Evolutionary conservation across 2,113 vertebrate genomes (phyloP).

Genomic region (Melanotaenia duboulayi): DNA sequence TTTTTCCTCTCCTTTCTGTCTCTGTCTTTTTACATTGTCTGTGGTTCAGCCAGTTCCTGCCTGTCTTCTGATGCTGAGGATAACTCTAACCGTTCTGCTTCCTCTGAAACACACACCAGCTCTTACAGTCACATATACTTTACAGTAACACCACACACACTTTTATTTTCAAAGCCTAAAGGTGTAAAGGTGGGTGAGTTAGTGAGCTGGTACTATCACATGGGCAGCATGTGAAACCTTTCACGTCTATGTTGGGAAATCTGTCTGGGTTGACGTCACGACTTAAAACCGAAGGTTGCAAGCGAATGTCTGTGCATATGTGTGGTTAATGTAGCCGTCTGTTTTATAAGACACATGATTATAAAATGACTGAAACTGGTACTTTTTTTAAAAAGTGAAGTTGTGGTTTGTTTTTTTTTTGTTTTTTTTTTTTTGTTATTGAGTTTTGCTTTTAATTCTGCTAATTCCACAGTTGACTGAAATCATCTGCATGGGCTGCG

Average conservation of each 20-base stretch:
- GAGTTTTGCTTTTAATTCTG: neutral
- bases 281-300: constrained; percentile 23
- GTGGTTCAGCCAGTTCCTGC: constrained; percentile 51
- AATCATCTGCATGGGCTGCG: neutral
- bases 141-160: neutral
- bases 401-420: neutral
- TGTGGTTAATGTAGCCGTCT: constrained; percentile 4
- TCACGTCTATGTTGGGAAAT: neutral
- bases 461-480: neutral
- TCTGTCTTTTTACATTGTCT: constrained; percentile 9
- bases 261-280: neutral
- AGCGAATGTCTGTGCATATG: neutral
- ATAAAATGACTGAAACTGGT: neutral
- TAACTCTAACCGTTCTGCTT: constrained; percentile 15
- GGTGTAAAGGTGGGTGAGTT: neutral
- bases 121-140: neutral
- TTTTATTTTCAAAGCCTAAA: neutral
- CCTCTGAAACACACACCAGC: neutral
- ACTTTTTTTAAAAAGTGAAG: neutral
- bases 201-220: neutral
- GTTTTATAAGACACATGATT: neutral
- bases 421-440: too few species aligned
- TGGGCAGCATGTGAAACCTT: neutral
- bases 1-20: neutral
- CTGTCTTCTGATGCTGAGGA: constrained; percentile 12